Evolutionary conservation across 2,888 invertebrate species (phyloP), one percentile per base, ranked within the genome.

Genomic region (Esperia sulphurella): DNA sequence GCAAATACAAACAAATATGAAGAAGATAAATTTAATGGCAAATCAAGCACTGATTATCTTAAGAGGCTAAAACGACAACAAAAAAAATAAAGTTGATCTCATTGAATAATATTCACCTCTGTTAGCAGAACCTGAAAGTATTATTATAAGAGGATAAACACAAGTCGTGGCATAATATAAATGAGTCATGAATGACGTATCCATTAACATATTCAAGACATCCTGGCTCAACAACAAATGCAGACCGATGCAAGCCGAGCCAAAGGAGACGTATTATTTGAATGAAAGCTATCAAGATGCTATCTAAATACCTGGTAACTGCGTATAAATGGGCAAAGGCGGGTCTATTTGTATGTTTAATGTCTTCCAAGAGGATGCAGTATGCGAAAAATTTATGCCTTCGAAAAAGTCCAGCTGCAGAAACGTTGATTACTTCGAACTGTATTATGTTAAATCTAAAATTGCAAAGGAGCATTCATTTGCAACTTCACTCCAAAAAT

Each of bases 281-380:
- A 64, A 63, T 63, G 63, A 66, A 61, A 62, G 53, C 60, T 57
- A 63, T 68, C 61, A 57, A 65, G 65, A 67, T 68, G 49, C 51
- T 51, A 65, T 65, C 63, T 52, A 43, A 50, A 52, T 54, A 60
- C 64, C 58, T 59, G 55, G 56, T 62, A 63, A 63, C 49, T 21
- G 37, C 37, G 8, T 48, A 52, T 54, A 55, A 58, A 59, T n/a
- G 37, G 37, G 7, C 7, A 37, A 4, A 12, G 12, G 6, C 8
- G 6, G 46, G 43, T 21, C 14, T 54, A 50, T 59, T 63, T 59
- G 60, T 57, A 59, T 52, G 58, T 51, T 63, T 56, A 55, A 61
- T 43, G 51, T 48, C 52, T 40, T 53, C 41, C 45, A 30, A 49
- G 55, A 50, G 40, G 43, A 50, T 62, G 54, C 10, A 37, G 12